phyloP scores from a whole-genome alignment of 2,888 invertebrate species.

The Scaptomyza reducta region DNA sequence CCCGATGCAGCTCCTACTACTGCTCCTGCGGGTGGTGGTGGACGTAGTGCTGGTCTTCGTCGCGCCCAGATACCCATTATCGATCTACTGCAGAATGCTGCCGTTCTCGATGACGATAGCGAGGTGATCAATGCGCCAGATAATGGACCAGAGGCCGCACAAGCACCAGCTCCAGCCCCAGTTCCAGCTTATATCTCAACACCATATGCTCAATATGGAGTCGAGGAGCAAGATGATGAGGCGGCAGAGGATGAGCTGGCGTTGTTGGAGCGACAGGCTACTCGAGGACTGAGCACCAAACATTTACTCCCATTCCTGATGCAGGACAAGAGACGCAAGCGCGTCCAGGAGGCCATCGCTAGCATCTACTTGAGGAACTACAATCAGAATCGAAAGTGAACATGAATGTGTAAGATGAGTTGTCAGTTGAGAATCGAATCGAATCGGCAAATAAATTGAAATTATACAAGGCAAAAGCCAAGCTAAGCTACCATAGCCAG shows the following conservation, averaged over 20 bases:
- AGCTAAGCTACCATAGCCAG: slow-evolving; percentile 18
- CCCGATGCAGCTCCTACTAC: not conserved
- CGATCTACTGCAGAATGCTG: slow-evolving; percentile 36
- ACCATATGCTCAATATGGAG: not conserved
- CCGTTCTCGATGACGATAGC: slow-evolving; percentile 36
- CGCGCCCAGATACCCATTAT: slow-evolving; percentile 27
- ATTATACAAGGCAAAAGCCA: slow-evolving; percentile 56
- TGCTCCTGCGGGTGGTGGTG: not conserved
- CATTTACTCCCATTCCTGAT: slow-evolving; percentile 44
- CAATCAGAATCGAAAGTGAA: slow-evolving; percentile 63
- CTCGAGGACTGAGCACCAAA: slow-evolving; percentile 51
- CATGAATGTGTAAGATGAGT: slow-evolving; percentile 7
- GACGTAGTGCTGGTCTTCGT: not conserved
- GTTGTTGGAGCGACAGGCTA: slow-evolving; percentile 57
- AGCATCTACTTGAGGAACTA: slow-evolving; percentile 70
- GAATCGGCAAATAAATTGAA: slow-evolving; percentile 65
- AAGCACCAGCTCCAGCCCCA: not conserved
- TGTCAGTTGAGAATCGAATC: slow-evolving; percentile 37
- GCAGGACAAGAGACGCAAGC: slow-evolving; percentile 62
- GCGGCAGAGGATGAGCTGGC: slow-evolving; percentile 49
- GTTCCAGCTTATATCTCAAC: not conserved
- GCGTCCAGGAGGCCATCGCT: slow-evolving; percentile 65
- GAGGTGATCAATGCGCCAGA: slow-evolving; percentile 38
- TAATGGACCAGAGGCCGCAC: slow-evolving; percentile 1
- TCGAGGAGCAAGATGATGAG: slow-evolving; percentile 43